Evolutionary conservation across 2,888 invertebrate genomes (phyloP), one percentile per base, ranked within the genome.

Genomic region (Synanthedon andrenaeformis): DNA sequence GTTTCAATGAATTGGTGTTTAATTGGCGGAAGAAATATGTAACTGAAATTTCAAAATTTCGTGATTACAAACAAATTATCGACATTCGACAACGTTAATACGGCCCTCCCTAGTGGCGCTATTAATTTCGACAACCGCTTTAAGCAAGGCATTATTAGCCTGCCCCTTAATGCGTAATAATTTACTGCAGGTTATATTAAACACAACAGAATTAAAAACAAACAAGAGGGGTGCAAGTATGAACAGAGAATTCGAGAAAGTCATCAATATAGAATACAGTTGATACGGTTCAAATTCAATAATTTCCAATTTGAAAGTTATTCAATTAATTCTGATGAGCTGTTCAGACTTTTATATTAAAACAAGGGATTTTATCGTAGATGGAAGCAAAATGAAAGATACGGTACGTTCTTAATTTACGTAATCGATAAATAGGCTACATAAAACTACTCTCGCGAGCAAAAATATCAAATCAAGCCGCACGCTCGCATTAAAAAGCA

Each of bases 111-210:
- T 83, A 76, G 50, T 53, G 52, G 56, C 65, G 70, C 76, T 78
- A 84, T 83, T 84, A 84, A 85, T 84, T 82, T 83, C 74, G 76
- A 76, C 79, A 76, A 74, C 74, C 69, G 74, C 79, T 77, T 76
- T 80, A 80, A 82, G 79, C 80, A 78, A 76, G 73, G 76, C 79
- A 76, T 81, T 85, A 84, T 85, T 83, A 82, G 82, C 82, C 75
- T 70, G 79, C 81, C 84, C 82, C 78, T 83, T 82, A 84, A 84
- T 82, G 76, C 74, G 78, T 80, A 76, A 83, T 85, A 83, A 85
- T 84, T 85, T 85, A 85, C 81, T 83, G 79, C 82, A 81, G 75
- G 79, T 80, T 76, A 80, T 82, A 83, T 81, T 81, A 81, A 79
- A 80, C 80, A 82, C 82, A 84, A 82, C 80, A 79, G 74, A 78